Evolutionary conservation across 2,113 vertebrate genomes (phyloP), one percentile per base, ranked within the genome.

Genomic region (Podarcis muralis): DNA sequence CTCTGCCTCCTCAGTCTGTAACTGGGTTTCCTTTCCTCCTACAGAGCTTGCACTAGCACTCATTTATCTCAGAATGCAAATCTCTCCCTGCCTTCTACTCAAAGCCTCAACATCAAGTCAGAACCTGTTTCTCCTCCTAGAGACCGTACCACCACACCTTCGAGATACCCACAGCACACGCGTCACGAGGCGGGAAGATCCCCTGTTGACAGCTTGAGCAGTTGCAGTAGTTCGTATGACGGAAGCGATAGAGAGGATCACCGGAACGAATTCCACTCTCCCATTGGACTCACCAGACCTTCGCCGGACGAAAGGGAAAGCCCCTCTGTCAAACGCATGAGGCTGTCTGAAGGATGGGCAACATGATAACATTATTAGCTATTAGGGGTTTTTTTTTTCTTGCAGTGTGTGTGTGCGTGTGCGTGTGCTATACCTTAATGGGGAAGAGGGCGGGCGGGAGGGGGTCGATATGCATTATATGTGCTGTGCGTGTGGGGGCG

Each of bases 111-210:
- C 99, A 99, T 99, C 99, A 99, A 99, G 99, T 99, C 98, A 98
- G 99, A 99, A 99, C 99, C 99, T 98, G 98, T 99, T 98, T 99
- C 99, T 99, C 99, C 99, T 99, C 99, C 99, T 98, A 99, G 99
- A 99, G 99, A 99, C 97, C 98, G 98, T 97, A 98, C 98, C 98
- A 98, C 97, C 98, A 99, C 98, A 91, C 98, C 98, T 25, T 98
- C 97, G 96, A 98, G 98, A 97, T 99, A 99, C 94, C 98, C 98
- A 94, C 98, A 96, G 93, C 98, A 98, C 95, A 97, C 97, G 91
- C 98, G 98, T 96, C 98, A 99, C 97, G 99, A 99, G 97, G 99
- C 98, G 95, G 98, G 98, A 93, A 98, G 98, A 93, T 99, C 99
- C 95, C 99, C 99, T 20, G 98, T 99, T 87, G 99, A 99, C 97